These are phyloP conservation scores for Heterodera carotae DNA, from an alignment of 1,140 invertebrate genomes.

Conservation along the genomic window DNA sequence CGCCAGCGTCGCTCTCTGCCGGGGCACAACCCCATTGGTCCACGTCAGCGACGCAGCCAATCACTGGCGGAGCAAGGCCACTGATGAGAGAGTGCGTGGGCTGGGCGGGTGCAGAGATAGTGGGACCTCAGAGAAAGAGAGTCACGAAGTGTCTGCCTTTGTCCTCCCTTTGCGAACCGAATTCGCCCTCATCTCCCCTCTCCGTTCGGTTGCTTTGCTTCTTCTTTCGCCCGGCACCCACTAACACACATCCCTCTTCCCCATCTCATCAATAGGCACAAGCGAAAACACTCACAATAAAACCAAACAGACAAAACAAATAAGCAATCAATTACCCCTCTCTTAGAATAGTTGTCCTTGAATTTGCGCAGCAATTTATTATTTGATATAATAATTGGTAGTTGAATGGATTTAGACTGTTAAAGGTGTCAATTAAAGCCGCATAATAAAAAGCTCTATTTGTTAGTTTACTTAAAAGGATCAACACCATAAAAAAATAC, in stretches of 20 bases:
- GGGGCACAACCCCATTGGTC: background rate
- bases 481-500: too few species aligned
- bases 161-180: background rate
- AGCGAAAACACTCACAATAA: background rate
- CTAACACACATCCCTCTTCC: background rate
- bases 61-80: background rate
- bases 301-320: background rate
- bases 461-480: too few species aligned
- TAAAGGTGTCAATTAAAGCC: too few species aligned
- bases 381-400: too few species aligned
- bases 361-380: too few species aligned
- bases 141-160: background rate
- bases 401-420: too few species aligned
- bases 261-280: too few species aligned
- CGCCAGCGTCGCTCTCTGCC: too few species aligned
- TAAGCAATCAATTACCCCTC: background rate
- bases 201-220: background rate
- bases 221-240: background rate
- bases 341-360: background rate
- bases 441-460: too few species aligned
- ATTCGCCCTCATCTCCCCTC: background rate
- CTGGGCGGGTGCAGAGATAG: too few species aligned
- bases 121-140: background rate
- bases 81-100: background rate
- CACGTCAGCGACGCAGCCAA: slow-evolving; percentile 1